A percentile compares a stretch with the other conserved stretches of the same genome.
These are phyloP conservation scores for Phallusia fumigata DNA, from an alignment of 23 tunicate species.

Conservation along the genomic window DNA sequence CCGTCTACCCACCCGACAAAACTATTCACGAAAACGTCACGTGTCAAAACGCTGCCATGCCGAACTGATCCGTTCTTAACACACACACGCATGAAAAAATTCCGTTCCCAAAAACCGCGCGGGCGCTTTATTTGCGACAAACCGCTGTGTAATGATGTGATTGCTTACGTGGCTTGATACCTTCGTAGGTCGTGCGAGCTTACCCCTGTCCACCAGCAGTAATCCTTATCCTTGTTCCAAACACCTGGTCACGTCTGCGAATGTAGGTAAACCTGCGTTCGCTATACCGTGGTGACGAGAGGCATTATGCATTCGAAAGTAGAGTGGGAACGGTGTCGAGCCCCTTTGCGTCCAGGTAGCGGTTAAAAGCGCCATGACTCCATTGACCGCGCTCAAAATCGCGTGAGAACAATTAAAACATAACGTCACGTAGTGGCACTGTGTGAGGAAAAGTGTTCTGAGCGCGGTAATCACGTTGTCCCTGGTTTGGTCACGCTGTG, in stretches of 20 bases:
- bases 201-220: not conserved
- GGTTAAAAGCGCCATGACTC: not conserved
- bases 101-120: too few relatives aligned
- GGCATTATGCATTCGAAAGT: not conserved
- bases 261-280: slow-evolving; percentile 18
- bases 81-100: too few relatives aligned
- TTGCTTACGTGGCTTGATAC: not conserved
- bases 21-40: too few relatives aligned
- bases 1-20: too few relatives aligned
- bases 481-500: slow-evolving; percentile 4
- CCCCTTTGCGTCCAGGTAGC: slow-evolving; percentile 2
- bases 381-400: not conserved
- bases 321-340: slow-evolving; percentile 3
- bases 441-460: not conserved
- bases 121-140: not conserved
- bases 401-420: slow-evolving; percentile 14
- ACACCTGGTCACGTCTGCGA: slow-evolving; percentile 14
- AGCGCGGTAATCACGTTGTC: slow-evolving; percentile 9
- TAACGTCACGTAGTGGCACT: not conserved
- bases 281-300: not conserved
- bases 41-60: too few relatives aligned
- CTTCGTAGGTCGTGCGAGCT: not conserved
- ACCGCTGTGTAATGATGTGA: not conserved
- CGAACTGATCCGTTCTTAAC: too few relatives aligned
- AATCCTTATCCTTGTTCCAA: not conserved